Evolutionary conservation across 37 sponge, comb jelly and placozoan species (phyloP), one percentile per base, ranked within the genome.

Genomic region (Amphimedon queenslandica): DNA sequence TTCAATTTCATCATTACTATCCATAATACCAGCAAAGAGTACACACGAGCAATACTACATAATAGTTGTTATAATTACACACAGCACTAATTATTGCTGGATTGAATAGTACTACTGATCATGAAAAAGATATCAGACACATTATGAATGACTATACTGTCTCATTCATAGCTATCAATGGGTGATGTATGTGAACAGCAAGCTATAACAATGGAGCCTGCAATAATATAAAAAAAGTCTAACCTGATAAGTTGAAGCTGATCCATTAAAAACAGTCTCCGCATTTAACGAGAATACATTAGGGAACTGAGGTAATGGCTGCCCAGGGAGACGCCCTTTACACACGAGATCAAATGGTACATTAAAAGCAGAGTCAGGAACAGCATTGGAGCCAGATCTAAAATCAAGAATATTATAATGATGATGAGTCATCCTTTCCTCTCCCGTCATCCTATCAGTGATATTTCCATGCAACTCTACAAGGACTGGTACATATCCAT

Each of bases 301-400:
- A 3, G 84, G 73, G 5, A 89, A 31, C 20, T 36, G 2, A 5
- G 90, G 90, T 30, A 83, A 21, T 0, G 71, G 61, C 8, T 23
- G 43, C 1, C 81, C 81, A 1, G 73, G 40, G 13, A 27, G 37
- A 36, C 84, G 77, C 18, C 78, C 78, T 40, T 4, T 72, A 31
- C 88, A 88, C 11, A 70, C 53, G 31, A 88, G 25, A 10, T 83
- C 88, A 32, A 30, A 58, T 0, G 88, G 88, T 24, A 87, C 74
- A n/a, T 18, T 1, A 40, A 87, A 81, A 5, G 67, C 34, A n/a
- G 40, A 57, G 58, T 73, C 78, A 11, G 82, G 82, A 0, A 84
- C 84, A 0, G 84, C 56, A 11, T 55, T 40, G 32, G 88, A 78
- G 37, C 78, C 77, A 47, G 72, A 30, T 1, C 42, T 21, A 37